Percentiles rank a stretch among this genome's conserved stretches.
Conservation (phyloP, 2,113 vertebrate genomes). For the Catharus fuscescens region DNA sequence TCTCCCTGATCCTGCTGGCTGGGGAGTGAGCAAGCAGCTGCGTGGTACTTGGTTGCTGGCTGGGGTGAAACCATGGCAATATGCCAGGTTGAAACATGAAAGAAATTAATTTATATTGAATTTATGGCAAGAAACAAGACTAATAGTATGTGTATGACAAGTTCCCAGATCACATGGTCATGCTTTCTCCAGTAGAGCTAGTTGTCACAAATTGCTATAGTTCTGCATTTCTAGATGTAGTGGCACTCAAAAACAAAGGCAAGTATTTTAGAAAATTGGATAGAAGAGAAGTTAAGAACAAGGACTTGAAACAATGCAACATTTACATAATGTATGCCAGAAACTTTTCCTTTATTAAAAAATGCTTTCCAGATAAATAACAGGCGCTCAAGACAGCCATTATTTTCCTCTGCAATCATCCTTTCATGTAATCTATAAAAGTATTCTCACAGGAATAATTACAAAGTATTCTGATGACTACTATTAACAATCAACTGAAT, state of each 20-base stretch:
- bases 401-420: conserved; percentile 71
- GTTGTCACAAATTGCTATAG: background rate
- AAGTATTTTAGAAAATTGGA: conserved; percentile 46
- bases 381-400: conserved; percentile 57
- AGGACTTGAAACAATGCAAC: conserved; percentile 52
- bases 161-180: background rate
- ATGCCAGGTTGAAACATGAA: background rate
- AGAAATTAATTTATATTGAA: background rate
- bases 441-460: conserved; percentile 66
- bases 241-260: background rate
- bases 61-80: background rate
- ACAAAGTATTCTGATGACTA: conserved; percentile 65
- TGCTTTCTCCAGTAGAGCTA: background rate
- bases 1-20: background rate
- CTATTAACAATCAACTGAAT: conserved; percentile 69
- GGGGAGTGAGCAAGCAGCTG: background rate
- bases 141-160: background rate
- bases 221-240: background rate
- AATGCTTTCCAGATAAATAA: conserved; percentile 66
- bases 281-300: conserved; percentile 28
- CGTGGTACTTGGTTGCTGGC: background rate
- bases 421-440: conserved; percentile 67
- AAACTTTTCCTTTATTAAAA: conserved; percentile 64
- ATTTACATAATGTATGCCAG: conserved; percentile 50
- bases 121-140: background rate